Evolutionary conservation across 2,797 vertebrate species (phyloP), one percentile per base, ranked within the genome.

Genomic region (Emydoidea blandingii): DNA sequence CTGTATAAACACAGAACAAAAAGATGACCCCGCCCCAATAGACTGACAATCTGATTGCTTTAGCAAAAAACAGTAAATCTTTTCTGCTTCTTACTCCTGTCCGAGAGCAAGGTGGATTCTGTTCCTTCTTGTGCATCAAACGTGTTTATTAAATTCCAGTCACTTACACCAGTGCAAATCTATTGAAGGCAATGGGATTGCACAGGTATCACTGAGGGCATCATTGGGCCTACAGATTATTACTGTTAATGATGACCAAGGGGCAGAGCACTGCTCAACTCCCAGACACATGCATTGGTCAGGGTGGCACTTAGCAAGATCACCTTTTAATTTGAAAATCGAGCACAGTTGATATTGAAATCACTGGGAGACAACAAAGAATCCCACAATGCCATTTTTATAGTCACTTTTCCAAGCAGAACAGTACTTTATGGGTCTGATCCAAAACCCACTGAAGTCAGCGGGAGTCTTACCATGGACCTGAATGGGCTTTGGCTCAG

Each of bases 121-220:
- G 74, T 14, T 90, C 37, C 81, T 91, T 56, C 87, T 37, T 90
- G 23, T 72, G 21, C 34, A 65, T 19, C 65, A 49, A 31, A 87
- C 68, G 15, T 84, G 29, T 91, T 93, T 93, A 79, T 37, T 86
- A 84, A 56, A 96, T 83, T 93, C 94, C 80, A 65, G 52, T 86
- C 90, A 74, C 79, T 83, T 92, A 93, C 83, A 47, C 56, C 29
- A 34, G 59, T 62, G 59, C 59, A 62, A 59, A 62, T 34, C 59
- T 62, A 16, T 62, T 34, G 31, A 62, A 62, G 14, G 29, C 31
- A 62, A 62, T 62, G 89, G 94, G 80, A 92, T 95, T 83, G 85
- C 91, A 91, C 81, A 89, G 85, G 94, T 91, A 92, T 96, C 94
- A 97, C 37, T 23, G 86, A 96, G 91, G 94, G 84, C 87, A 93